phyloP scores from a whole-genome alignment of 2,888 invertebrate species.

The Hololepta plana region DNA sequence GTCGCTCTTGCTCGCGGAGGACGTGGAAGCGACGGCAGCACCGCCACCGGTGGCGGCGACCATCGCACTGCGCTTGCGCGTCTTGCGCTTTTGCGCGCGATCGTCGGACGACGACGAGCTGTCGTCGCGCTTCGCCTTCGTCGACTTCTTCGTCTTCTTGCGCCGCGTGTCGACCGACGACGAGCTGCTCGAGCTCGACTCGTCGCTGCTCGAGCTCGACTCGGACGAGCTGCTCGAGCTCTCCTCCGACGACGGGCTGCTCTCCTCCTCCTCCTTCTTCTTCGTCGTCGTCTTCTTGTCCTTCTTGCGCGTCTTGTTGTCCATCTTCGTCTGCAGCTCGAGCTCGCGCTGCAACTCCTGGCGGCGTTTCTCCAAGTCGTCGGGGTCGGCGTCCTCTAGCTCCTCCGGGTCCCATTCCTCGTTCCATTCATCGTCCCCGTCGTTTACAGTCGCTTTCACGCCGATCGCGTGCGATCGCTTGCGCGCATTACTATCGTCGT shows the following conservation, averaged over 20 bases:
- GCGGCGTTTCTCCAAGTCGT: slow-evolving; percentile 56
- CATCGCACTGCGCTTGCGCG: slow-evolving; percentile 26
- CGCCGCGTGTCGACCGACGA: slow-evolving; percentile 25
- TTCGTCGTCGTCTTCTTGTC: slow-evolving; percentile 46
- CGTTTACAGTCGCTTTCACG: slow-evolving; percentile 35
- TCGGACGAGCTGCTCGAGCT: slow-evolving; percentile 43
- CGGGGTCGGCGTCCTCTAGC: slow-evolving; percentile 65
- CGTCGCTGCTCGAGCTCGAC: slow-evolving; percentile 46
- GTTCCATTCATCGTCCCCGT: slow-evolving; percentile 42
- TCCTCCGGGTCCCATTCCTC: slow-evolving; percentile 63
- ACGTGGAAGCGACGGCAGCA: slow-evolving; percentile 29
- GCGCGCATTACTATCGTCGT: slow-evolving; percentile 29
- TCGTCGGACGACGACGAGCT: slow-evolving; percentile 33
- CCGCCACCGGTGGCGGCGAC: slow-evolving; percentile 25
- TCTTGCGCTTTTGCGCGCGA: slow-evolving; percentile 32
- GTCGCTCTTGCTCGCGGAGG: slow-evolving; percentile 7
- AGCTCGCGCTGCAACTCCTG: slow-evolving; percentile 59
- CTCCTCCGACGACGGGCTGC: slow-evolving; percentile 48
- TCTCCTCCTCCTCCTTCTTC: slow-evolving; percentile 50
- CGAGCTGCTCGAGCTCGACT: slow-evolving; percentile 43
- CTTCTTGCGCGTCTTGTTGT: slow-evolving; percentile 47
- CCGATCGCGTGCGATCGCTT: slow-evolving; percentile 46
- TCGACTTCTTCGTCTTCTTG: slow-evolving; percentile 22
- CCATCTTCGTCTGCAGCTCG: slow-evolving; percentile 62
- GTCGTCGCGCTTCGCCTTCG: slow-evolving; percentile 22